Conservation (phyloP, 2,797 vertebrate genomes). For the Falco cherrug region DNA sequence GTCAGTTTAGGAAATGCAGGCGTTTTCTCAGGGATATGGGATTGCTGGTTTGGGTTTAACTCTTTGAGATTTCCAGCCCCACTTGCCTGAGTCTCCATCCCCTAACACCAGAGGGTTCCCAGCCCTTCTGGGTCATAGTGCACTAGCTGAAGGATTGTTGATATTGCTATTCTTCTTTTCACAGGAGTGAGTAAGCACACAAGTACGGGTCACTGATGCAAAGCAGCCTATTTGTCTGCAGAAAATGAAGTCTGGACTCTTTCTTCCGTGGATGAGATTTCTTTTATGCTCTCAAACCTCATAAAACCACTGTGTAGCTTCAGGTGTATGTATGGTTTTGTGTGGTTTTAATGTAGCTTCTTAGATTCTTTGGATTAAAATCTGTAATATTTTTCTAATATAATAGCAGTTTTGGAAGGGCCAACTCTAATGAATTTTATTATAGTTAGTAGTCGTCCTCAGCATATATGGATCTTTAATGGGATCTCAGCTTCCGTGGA, state of each 20-base stretch:
- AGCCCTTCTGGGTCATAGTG: neutral
- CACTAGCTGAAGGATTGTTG: neutral
- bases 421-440: neutral
- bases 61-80: neutral
- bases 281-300: neutral
- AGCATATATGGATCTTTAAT: neutral
- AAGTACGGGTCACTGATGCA: accelerated
- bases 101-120: neutral
- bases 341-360: neutral
- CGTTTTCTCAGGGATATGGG: neutral
- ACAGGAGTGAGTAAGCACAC: neutral
- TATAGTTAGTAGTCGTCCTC: neutral
- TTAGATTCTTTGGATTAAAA: slow-evolving; percentile 13
- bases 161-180: neutral
- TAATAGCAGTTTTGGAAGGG: neutral
- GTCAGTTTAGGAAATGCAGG: neutral
- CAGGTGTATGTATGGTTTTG: neutral
- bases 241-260: neutral
- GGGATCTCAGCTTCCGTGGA: neutral
- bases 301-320: neutral
- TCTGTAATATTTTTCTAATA: neutral
- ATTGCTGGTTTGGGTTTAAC: neutral
- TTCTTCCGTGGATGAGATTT: neutral
- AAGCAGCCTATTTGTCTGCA: neutral
- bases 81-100: neutral